These are phyloP conservation scores for Drosophila kikkawai DNA, from an alignment of 1,140 invertebrate genomes.

Conservation along the genomic window DNA sequence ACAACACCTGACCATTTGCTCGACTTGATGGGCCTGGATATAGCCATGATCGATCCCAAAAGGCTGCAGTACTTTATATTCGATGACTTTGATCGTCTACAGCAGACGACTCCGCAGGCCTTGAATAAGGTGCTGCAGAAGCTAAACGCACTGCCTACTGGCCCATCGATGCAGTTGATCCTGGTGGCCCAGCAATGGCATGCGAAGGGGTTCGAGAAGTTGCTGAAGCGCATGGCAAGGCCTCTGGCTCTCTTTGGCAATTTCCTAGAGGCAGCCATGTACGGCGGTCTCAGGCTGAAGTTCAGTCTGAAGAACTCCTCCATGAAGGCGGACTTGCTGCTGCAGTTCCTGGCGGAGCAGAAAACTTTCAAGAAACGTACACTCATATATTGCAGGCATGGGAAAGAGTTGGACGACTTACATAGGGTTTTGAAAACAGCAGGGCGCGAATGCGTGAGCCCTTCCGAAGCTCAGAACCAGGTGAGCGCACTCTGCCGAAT, in stretches of 20 bases:
- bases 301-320: constrained; percentile 1
- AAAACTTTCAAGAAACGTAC: constrained; percentile 12
- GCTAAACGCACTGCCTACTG: background rate
- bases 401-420: constrained; percentile 10
- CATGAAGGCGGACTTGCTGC: constrained; percentile 21
- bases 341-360: constrained; percentile 8
- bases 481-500: background rate
- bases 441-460: constrained; percentile 32
- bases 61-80: constrained; percentile 40
- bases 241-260: constrained; percentile 53
- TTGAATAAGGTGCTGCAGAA: constrained; percentile 21
- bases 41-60: constrained; percentile 24
- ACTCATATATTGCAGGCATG: constrained; percentile 45
- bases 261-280: constrained; percentile 60
- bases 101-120: background rate
- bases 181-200: constrained; percentile 62
- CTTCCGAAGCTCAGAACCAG: background rate
- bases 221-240: constrained; percentile 8
- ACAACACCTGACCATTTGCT: constrained; percentile 25
- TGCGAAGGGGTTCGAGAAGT: constrained; percentile 7
- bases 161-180: constrained; percentile 20
- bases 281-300: constrained; percentile 40
- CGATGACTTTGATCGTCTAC: constrained; percentile 59
- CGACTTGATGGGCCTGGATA: constrained; percentile 1
- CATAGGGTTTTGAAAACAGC: background rate